Evolutionary conservation across 2,113 vertebrate genomes (phyloP).

Genomic region (Fukomys damarensis): DNA sequence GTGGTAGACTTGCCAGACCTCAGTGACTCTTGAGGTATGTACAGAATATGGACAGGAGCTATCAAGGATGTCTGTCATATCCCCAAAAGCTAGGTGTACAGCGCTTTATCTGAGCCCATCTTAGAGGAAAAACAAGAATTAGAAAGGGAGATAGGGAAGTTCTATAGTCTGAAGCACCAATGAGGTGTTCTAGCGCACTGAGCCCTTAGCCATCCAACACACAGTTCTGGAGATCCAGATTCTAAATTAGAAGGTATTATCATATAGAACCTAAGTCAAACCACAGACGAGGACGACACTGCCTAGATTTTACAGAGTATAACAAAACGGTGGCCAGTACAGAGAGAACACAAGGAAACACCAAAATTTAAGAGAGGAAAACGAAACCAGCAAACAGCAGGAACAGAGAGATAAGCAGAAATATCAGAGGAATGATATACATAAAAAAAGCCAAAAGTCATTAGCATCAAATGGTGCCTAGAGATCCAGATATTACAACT

Average conservation of each 20-base stretch:
- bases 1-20: background rate
- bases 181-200: background rate
- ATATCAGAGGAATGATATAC: background rate
- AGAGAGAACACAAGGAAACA: background rate
- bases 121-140: background rate
- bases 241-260: background rate
- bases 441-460: background rate
- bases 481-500: background rate
- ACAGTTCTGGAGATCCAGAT: background rate
- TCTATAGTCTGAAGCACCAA: background rate
- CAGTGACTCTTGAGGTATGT: background rate
- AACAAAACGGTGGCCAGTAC: background rate
- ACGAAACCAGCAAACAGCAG: background rate
- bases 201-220: background rate
- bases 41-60: background rate
- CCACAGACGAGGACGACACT: background rate
- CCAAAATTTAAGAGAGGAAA: constrained; percentile 1
- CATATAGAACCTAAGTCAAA: background rate
- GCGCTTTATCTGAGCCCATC: background rate
- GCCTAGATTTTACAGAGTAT: background rate
- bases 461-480: background rate
- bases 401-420: background rate
- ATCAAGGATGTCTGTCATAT: background rate
- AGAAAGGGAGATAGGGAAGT: background rate
- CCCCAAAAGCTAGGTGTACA: background rate